Conservation (phyloP, 2,113 vertebrate genomes). For the Bubo blakistoni region DNA sequence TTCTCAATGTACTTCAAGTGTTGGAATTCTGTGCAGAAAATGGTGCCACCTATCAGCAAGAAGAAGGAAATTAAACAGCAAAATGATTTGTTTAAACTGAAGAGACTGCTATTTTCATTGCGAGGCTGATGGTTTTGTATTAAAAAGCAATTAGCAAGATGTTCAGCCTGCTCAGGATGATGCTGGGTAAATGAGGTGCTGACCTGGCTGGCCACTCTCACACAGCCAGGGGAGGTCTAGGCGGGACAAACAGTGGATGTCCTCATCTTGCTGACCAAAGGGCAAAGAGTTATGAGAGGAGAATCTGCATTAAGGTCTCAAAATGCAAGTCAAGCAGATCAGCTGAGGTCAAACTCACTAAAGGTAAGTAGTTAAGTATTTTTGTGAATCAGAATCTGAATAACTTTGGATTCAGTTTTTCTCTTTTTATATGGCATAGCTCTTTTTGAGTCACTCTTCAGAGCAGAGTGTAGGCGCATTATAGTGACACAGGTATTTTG, state of each 20-base stretch:
- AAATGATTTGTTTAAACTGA: not conserved
- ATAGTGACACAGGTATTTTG: not conserved
- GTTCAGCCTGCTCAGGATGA: not conserved
- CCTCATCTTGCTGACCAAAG: not conserved
- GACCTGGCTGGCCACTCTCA: not conserved
- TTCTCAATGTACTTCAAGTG: not conserved
- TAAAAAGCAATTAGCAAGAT: not conserved
- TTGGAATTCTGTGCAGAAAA: not conserved
- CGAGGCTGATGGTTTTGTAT: not conserved
- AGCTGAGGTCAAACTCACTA: not conserved
- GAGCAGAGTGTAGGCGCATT: not conserved
- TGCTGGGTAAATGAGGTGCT: not conserved
- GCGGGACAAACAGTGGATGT: not conserved
- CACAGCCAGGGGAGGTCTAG: not conserved
- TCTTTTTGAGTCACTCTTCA: not conserved
- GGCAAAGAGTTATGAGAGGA: not conserved
- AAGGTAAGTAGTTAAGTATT: not conserved
- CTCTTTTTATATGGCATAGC: not conserved
- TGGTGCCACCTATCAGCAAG: constrained; percentile 37
- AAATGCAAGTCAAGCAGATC: not conserved
- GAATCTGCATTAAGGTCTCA: not conserved
- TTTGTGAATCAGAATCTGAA: not conserved
- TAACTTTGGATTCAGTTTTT: not conserved
- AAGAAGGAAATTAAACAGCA: not conserved
- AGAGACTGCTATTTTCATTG: not conserved